phyloP scores from a whole-genome alignment of 2,888 invertebrate genomes.

The Agriopis aurantiaria region DNA sequence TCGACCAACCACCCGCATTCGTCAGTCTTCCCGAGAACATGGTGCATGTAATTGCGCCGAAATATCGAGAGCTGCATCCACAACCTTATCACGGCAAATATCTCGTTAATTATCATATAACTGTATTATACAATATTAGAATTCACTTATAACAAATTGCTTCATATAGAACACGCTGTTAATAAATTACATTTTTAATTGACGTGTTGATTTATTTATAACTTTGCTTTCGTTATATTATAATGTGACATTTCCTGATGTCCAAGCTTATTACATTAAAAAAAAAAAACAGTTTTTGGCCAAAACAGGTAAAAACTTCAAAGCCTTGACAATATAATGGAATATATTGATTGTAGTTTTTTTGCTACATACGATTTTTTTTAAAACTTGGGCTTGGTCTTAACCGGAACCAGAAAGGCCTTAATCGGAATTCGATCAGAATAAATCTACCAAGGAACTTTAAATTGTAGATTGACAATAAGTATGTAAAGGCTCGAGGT shows the following conservation, averaged over 20 bases:
- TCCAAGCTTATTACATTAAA: background rate
- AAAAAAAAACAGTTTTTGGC: background rate
- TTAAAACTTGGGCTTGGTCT: too few relatives aligned
- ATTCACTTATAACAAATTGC: background rate
- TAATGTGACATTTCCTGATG: background rate
- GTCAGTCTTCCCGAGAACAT: too few relatives aligned
- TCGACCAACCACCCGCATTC: too few relatives aligned
- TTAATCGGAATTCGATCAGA: too few relatives aligned
- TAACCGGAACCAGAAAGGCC: too few relatives aligned
- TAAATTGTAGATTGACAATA: background rate
- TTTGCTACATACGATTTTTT: background rate
- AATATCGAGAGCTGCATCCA: too few relatives aligned
- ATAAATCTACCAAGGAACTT: too few relatives aligned
- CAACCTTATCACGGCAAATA: too few relatives aligned
- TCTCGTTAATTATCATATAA: too few relatives aligned
- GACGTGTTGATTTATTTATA: conserved; percentile 1
- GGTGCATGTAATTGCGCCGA: too few relatives aligned
- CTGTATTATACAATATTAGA: too few relatives aligned
- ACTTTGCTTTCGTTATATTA: conserved; percentile 5
- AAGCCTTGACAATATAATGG: conserved; percentile 3
- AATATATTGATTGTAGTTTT: background rate
- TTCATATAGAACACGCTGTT: background rate
- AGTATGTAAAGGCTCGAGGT: too few relatives aligned
- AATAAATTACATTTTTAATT: background rate
- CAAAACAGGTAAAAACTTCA: background rate